Conservation (phyloP, 2,113 vertebrate genomes). For the Atrichornis clamosus region DNA sequence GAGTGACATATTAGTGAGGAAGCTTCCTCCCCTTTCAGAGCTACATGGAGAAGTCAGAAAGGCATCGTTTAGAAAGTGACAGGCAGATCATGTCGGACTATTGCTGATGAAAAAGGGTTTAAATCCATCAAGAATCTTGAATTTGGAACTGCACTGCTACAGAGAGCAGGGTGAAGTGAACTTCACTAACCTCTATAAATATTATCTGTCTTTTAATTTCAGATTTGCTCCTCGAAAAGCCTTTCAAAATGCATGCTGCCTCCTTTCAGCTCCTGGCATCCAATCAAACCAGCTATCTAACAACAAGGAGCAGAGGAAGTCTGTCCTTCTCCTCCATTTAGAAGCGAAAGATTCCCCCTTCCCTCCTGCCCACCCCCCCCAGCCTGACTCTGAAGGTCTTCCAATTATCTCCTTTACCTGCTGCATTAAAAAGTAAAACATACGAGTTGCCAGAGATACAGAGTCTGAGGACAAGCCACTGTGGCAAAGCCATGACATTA, state of each 20-base stretch:
- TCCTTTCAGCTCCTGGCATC: slow-evolving; percentile 42
- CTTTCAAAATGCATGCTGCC: slow-evolving; percentile 7
- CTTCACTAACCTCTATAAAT: slow-evolving; percentile 48
- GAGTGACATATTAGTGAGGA: slow-evolving; percentile 74
- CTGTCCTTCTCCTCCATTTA: slow-evolving; percentile 24
- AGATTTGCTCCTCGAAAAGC: neutral
- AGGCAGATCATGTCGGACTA: slow-evolving; percentile 53
- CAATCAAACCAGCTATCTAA: slow-evolving; percentile 54
- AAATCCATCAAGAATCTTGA: slow-evolving; percentile 64
- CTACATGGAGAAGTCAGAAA: slow-evolving; percentile 62
- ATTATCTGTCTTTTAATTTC: slow-evolving; percentile 36
- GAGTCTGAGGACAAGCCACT: slow-evolving; percentile 70
- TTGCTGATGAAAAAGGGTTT: slow-evolving; percentile 49
- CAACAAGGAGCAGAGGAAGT: neutral
- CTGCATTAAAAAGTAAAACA: slow-evolving; percentile 49
- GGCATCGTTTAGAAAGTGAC: slow-evolving; percentile 66
- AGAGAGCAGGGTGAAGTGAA: neutral
- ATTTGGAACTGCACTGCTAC: slow-evolving; percentile 43
- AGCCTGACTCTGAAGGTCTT: slow-evolving; percentile 29
- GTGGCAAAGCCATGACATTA: slow-evolving; percentile 70
- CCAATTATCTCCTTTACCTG: slow-evolving; percentile 72
- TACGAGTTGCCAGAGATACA: slow-evolving; percentile 57
- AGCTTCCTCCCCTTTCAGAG: slow-evolving; percentile 66
- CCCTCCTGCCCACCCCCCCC: neutral
- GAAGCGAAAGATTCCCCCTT: slow-evolving; percentile 3